Base-by-base conservation (phyloP, 92 coral and sea anemone genomes). In the Palythoa heliodiscus region DNA sequence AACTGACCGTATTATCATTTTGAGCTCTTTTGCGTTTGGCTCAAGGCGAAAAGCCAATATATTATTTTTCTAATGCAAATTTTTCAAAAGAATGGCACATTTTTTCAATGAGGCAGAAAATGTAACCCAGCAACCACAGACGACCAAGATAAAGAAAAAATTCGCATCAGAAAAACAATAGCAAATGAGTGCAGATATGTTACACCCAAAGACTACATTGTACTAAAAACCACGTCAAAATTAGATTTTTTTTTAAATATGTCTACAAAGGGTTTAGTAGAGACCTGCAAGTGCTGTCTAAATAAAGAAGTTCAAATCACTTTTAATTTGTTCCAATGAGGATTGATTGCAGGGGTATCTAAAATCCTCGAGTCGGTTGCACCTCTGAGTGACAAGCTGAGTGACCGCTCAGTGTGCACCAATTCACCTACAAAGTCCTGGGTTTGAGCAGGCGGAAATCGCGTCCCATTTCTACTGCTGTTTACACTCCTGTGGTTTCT, bases 401-500 rank as follows among this genome's bases (percentile, higher is more conserved):
- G 3, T 71, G 16, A 72, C 54, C 76, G 39, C 76, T 16, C 54
- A 72, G 17, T 39, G 76, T 72, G 76, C 50, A 5, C 19, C 54
- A 16, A 72, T 19, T 72, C 76, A 12, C 76, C 76, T 40, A 72
- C 76, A 72, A 38, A 19, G 22, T 72, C 54, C 76, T 72, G 53
- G 35, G 52, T 40, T 43, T 52, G 54, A 72, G 24, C 1, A 15
- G 11, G 22, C 2, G 5, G 76, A 16, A 15, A 40, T 38, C 55
- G n/a, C 50, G 53, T 50, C 29, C 23, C 1, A 52, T 86, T 91
- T 29, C 35, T 73, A 93, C 82, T 93, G 97, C 55, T 93, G 93
- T 84, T 93, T 92, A 55, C 97, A 93, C 78, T 93, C 97, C 55
- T 89, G 93, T 8, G 97, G 97, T 23, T 91, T 93, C 11, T 92